These are phyloP conservation scores for Brevimyrus niger DNA, from an alignment of 2,113 vertebrate genomes.

Conservation along the genomic window DNA sequence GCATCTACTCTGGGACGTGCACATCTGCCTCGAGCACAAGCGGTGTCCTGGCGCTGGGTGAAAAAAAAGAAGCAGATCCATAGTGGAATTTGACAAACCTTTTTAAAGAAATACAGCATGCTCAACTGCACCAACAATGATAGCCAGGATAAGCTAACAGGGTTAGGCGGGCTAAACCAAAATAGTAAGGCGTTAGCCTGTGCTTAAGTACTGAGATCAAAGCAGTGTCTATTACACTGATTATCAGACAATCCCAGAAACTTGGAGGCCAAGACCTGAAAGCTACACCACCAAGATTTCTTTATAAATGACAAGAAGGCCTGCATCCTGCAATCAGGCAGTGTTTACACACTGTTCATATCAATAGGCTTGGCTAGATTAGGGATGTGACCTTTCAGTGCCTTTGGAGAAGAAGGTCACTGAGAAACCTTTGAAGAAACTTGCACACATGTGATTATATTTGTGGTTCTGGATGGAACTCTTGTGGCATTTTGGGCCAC, in stretches of 20 bases:
- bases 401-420: not conserved
- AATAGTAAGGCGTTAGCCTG: not conserved
- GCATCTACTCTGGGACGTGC: not conserved
- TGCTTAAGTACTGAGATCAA: not conserved
- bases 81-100: not conserved
- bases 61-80: not conserved
- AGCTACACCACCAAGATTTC: not conserved
- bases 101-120: not conserved
- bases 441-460: not conserved
- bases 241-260: not conserved
- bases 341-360: not conserved
- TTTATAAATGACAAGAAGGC: not conserved
- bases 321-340: not conserved
- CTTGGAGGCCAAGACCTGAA: not conserved
- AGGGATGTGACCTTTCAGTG: not conserved
- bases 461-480: not conserved
- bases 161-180: not conserved
- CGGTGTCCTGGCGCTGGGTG: not conserved
- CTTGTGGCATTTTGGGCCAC: not conserved
- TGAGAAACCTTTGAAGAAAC: not conserved
- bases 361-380: not conserved
- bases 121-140: not conserved
- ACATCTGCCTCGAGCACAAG: not conserved
- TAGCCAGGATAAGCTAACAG: not conserved
- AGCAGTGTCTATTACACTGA: not conserved